These are phyloP conservation scores for Hyperoodon ampullatus DNA, from an alignment of 2,113 vertebrate species.

Conservation along the genomic window DNA sequence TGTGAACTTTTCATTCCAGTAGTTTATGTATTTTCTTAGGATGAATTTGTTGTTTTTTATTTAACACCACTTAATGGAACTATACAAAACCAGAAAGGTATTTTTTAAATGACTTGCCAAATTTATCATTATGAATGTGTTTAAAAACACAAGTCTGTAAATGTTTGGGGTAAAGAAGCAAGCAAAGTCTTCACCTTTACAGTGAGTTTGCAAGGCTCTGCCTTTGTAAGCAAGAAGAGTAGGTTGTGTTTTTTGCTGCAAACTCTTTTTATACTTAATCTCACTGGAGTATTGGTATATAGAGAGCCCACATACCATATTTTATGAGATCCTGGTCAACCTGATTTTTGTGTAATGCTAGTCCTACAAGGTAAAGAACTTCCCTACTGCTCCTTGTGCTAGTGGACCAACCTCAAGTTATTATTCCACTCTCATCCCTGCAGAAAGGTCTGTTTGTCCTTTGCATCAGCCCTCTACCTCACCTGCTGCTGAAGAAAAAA, in stretches of 20 bases:
- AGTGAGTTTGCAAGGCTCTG: neutral
- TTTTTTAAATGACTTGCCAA: conserved; percentile 49
- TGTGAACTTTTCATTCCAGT: conserved; percentile 63
- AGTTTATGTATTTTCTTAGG: conserved; percentile 51
- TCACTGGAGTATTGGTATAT: neutral
- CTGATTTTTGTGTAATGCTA: neutral
- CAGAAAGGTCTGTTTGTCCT: neutral
- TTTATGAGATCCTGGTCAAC: neutral
- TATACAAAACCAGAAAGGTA: conserved; percentile 45
- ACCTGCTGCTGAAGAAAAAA: neutral
- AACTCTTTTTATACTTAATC: conserved; percentile 2
- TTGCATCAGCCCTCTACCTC: neutral
- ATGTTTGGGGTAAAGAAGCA: neutral
- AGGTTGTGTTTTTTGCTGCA: neutral
- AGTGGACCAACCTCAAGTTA: neutral
- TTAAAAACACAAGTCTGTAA: conserved; percentile 49
- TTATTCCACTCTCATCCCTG: neutral
- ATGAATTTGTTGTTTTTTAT: conserved; percentile 37
- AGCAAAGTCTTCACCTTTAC: neutral
- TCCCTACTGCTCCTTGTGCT: neutral
- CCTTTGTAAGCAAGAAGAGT: conserved; percentile 13
- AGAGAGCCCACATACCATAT: neutral
- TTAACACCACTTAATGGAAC: conserved; percentile 55
- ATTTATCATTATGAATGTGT: neutral
- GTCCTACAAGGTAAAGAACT: neutral